phyloP scores from a whole-genome alignment of 2,113 vertebrate genomes.

The Gulo gulo region DNA sequence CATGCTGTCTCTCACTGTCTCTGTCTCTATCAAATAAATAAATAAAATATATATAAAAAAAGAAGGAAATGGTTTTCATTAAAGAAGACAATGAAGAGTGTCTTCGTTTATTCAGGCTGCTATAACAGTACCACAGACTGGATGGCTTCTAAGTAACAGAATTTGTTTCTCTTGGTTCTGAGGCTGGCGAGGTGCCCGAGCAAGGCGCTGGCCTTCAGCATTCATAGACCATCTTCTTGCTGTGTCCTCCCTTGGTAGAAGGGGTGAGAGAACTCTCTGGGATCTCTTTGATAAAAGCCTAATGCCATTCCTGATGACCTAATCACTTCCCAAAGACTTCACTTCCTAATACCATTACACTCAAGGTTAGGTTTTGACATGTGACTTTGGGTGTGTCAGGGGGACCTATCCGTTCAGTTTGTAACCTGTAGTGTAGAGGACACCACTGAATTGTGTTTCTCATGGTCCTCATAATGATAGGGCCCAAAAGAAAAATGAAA shows the following conservation, averaged over 20 bases:
- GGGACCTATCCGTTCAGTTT: background rate
- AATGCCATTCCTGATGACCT: background rate
- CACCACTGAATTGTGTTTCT: background rate
- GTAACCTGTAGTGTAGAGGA: background rate
- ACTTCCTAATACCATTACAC: background rate
- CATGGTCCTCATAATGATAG: background rate
- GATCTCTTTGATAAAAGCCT: background rate
- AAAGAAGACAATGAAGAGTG: background rate
- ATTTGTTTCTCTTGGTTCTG: background rate
- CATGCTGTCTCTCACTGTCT: no score
- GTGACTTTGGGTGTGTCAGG: background rate
- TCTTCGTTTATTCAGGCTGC: background rate
- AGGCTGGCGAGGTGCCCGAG: background rate
- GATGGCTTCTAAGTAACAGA: background rate
- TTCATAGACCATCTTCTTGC: background rate
- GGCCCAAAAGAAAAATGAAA: conserved; percentile 12
- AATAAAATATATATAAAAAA: no score
- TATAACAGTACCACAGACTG: background rate
- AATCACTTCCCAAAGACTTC: background rate
- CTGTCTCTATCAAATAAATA: no score
- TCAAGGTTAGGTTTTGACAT: background rate
- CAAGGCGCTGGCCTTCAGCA: background rate
- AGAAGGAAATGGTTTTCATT: background rate
- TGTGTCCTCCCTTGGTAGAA: background rate
- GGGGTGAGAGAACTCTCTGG: background rate